A percentile compares a stretch with the other conserved stretches of the same genome.
These are phyloP conservation scores for Chrysolina americana DNA, from an alignment of 2,888 invertebrate species.

Conservation along the genomic window DNA sequence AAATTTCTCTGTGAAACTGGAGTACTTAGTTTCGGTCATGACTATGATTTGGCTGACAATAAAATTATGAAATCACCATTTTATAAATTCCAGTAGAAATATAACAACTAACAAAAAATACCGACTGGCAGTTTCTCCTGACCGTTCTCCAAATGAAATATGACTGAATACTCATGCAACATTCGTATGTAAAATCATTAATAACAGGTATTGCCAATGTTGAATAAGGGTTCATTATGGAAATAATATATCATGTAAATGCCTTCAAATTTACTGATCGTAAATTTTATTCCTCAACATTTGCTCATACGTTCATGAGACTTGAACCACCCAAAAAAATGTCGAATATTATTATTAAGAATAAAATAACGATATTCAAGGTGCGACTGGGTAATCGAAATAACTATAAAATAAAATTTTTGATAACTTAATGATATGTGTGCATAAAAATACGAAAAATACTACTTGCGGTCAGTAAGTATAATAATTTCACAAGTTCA, in stretches of 20 bases:
- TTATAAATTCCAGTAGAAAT: no score
- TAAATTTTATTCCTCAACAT: constrained; percentile 1
- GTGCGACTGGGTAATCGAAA: constrained; percentile 7
- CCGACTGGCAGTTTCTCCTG: no score
- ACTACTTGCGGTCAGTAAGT: constrained; percentile 7
- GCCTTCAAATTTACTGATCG: constrained; percentile 11
- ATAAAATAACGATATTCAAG: constrained; percentile 17
- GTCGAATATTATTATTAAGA: constrained; percentile 15
- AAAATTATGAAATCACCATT: no score
- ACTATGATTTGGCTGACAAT: no score
- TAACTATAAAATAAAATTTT: constrained; percentile 14
- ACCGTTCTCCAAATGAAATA: not conserved
- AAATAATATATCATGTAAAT: constrained; percentile 11
- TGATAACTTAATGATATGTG: constrained; percentile 20
- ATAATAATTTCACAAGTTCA: constrained; percentile 9
- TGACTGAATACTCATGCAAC: not conserved
- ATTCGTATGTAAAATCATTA: constrained; percentile 18
- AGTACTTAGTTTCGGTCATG: no score
- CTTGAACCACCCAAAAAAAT: constrained; percentile 10
- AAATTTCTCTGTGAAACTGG: no score
- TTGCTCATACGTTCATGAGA: not conserved
- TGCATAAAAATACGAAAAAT: constrained; percentile 19
- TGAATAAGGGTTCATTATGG: not conserved
- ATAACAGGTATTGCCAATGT: constrained; percentile 11
- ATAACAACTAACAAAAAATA: no score